Percentiles rank a stretch among this genome's conserved stretches.
Conservation (phyloP, 2,113 vertebrate species). For the Thryonomys swinderianus region DNA sequence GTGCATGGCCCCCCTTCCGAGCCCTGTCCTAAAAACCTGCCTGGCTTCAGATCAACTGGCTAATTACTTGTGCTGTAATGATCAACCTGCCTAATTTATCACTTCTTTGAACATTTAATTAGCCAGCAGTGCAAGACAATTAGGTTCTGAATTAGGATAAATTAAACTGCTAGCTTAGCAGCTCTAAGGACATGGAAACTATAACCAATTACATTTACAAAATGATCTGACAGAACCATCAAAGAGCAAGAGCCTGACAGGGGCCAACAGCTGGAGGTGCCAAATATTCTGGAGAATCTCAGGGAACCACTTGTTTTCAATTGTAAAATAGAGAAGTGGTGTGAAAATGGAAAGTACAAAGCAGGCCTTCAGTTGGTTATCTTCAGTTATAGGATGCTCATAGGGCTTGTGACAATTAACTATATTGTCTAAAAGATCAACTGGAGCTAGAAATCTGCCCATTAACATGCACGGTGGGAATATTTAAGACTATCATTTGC, state of each 20-base stretch:
- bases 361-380: not conserved
- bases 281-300: slow-evolving; percentile 64
- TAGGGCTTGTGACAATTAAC: not conserved
- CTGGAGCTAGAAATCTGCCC: not conserved
- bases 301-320: not conserved
- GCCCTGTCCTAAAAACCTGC: slow-evolving; percentile 75
- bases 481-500: not conserved
- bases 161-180: slow-evolving; percentile 88
- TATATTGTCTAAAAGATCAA: not conserved
- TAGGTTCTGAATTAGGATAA: slow-evolving; percentile 90
- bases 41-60: slow-evolving; percentile 85
- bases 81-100: slow-evolving; percentile 92
- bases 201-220: slow-evolving; percentile 77
- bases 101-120: slow-evolving; percentile 94
- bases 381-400: not conserved
- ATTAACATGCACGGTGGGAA: not conserved
- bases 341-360: not conserved
- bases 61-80: slow-evolving; percentile 90
- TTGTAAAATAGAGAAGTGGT: slow-evolving; percentile 9
- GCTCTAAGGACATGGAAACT: slow-evolving; percentile 84
- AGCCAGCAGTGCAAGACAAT: slow-evolving; percentile 90
- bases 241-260: slow-evolving; percentile 65
- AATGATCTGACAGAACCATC: slow-evolving; percentile 79
- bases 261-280: slow-evolving; percentile 72
- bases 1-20: not conserved